Conservation (phyloP, 2,888 invertebrate genomes). For the Caenorhabditis zanzibari region DNA sequence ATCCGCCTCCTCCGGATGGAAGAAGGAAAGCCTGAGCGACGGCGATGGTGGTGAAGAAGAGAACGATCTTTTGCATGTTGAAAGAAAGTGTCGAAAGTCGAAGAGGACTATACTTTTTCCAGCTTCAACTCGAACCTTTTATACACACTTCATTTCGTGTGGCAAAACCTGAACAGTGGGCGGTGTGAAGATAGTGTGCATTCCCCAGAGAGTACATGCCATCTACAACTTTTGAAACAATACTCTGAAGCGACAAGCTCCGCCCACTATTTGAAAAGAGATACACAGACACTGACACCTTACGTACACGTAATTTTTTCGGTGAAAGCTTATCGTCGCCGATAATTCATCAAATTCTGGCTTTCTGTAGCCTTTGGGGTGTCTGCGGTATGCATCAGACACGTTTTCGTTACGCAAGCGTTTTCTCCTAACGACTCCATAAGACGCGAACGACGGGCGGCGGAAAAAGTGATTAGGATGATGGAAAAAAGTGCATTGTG, state of each 20-base stretch:
- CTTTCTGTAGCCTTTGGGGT: constrained; percentile 13
- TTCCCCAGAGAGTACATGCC: constrained; percentile 6
- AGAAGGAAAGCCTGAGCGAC: constrained; percentile 68
- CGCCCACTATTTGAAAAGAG: constrained; percentile 10
- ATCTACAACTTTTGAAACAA: constrained; percentile 46
- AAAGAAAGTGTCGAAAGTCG: constrained; percentile 36
- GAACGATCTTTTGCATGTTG: constrained; percentile 72
- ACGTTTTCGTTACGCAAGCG: constrained; percentile 60
- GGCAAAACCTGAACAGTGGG: constrained; percentile 49
- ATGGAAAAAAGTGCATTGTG: constrained; percentile 47
- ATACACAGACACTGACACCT: constrained; percentile 35
- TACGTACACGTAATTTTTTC: constrained; percentile 40
- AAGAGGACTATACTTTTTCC: constrained; percentile 40
- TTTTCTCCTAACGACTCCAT: constrained; percentile 28
- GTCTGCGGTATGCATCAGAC: constrained; percentile 15
- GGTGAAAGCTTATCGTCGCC: constrained; percentile 53
- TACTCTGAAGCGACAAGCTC: constrained; percentile 28
- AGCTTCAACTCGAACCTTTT: constrained; percentile 25
- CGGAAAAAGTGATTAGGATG: constrained; percentile 34
- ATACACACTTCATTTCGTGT: constrained; percentile 28
- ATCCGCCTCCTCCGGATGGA: constrained; percentile 69
- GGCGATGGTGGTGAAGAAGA: constrained; percentile 68
- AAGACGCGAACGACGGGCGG: constrained; percentile 13
- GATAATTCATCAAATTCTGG: constrained; percentile 59
- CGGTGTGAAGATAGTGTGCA: constrained; percentile 31